Base-by-base conservation (phyloP, 2,888 invertebrate species). In the Acholoe squamosa region DNA sequence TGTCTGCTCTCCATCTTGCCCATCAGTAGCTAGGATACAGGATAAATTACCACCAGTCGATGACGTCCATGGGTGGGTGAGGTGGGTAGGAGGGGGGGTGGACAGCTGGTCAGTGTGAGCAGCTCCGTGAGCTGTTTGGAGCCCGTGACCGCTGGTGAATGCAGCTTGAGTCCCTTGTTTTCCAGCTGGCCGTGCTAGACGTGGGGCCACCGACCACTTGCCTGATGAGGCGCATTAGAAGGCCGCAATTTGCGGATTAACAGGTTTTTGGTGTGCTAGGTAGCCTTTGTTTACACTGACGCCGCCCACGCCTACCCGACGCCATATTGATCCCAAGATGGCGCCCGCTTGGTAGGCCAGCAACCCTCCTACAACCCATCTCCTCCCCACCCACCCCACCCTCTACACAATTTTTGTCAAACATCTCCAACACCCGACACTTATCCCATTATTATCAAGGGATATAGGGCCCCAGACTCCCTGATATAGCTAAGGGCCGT, bases 231-330 rank as follows among this genome's bases (percentile, higher is more conserved):
- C 33, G 43, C 80, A 33, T 33, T 80, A 33, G 34, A 33, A 5
- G 80, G 43, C 80, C 33, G 19, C 80, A 80, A 80, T 80, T 43
- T 14, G 80, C 19, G 80, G 80, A 80, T 80, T 80, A 43, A 80
- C 25, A 80, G 34, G 34, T 33, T 80, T 80, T 80, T 80, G n/a
- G 34, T 80, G 80, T 80, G 80, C 33, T 80, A 43, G n/a, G 34
- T 19, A n/a, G 80, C 34, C 80, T 43, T 33, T 80, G 80, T 80
- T 80, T 33, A 80, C 80, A 16, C 16, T 33, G 80, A 43, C 43
- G 80, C 5, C 80, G 43, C 80, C 80, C 43, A 5, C 16, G 80
- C 34, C 80, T 43, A 80, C 34, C 61, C 61, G 61, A 43, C 16
- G 76, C 76, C 33, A 43, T 80, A 43, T 43, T 80, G 80, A 80